phyloP scores from a whole-genome alignment of 2,113 vertebrate species.

The Acrocephalus arundinaceus region DNA sequence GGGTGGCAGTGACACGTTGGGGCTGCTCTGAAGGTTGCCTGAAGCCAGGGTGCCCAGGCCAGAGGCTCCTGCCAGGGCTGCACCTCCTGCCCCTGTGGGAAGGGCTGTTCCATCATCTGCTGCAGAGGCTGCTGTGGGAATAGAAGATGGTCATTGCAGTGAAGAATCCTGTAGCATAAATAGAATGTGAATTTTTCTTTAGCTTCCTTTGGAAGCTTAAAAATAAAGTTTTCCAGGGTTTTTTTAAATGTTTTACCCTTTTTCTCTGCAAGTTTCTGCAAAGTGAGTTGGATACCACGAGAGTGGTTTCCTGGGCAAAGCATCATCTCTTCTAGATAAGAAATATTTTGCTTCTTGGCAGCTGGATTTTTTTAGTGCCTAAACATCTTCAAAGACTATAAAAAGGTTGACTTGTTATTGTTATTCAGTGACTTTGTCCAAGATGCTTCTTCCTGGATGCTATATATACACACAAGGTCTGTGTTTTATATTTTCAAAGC shows the following conservation, averaged over 20 bases:
- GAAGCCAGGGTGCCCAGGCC: neutral
- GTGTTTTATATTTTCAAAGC: neutral
- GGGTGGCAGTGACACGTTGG: neutral
- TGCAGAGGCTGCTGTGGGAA: neutral
- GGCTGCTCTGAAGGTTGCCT: fast-evolving
- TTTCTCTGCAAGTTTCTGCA: neutral
- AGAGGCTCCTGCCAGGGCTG: neutral
- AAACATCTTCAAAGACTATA: constrained; percentile 25
- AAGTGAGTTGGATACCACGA: neutral
- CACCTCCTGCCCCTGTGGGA: neutral
- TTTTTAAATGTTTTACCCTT: neutral
- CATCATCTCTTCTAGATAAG: neutral
- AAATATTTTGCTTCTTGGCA: neutral
- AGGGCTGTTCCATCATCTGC: neutral
- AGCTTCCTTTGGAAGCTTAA: neutral
- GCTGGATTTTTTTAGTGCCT: neutral
- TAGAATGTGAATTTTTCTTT: neutral
- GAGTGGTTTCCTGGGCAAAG: neutral
- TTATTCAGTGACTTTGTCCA: neutral
- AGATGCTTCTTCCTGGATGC: neutral
- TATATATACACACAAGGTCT: neutral
- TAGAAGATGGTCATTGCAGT: too few relatives aligned
- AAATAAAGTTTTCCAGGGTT: neutral
- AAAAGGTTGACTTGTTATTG: neutral
- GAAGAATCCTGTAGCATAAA: neutral